phyloP scores from a whole-genome alignment of 2,797 vertebrate genomes.

The Carcharodon carcharias region DNA sequence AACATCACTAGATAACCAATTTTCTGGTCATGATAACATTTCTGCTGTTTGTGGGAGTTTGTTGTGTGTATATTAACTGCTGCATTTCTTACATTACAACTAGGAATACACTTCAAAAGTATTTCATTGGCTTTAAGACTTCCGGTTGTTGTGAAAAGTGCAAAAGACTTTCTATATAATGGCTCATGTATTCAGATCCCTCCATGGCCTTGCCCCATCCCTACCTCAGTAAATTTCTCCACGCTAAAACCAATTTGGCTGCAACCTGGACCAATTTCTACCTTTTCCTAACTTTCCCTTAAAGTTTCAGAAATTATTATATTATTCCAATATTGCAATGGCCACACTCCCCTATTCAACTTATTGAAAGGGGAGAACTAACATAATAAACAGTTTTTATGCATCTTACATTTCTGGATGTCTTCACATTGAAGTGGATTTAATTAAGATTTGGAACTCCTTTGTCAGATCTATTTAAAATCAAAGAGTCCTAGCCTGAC shows the following conservation, averaged over 20 bases:
- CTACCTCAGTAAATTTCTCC: background rate
- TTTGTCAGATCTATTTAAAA: background rate
- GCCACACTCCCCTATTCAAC: background rate
- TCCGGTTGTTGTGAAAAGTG: too few species aligned
- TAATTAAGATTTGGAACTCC: background rate
- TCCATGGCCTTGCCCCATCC: background rate
- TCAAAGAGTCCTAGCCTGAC: background rate
- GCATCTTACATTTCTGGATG: background rate
- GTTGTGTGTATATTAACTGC: too few species aligned
- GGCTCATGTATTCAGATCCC: background rate
- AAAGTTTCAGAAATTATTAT: background rate
- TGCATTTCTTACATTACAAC: too few species aligned
- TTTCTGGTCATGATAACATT: too few species aligned
- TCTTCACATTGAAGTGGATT: background rate
- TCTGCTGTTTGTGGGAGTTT: too few species aligned
- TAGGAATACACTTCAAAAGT: too few species aligned
- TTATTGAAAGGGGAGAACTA: background rate
- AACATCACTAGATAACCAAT: too few species aligned
- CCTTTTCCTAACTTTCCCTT: background rate
- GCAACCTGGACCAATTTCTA: too few species aligned
- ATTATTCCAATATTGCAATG: background rate
- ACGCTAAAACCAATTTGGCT: background rate
- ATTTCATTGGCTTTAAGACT: too few species aligned
- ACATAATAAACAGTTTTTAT: background rate
- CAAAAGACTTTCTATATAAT: too few species aligned